A percentile compares a stretch with the other conserved stretches of the same genome.
phyloP scores from a whole-genome alignment of 2,797 vertebrate genomes.

The Etheostoma perlongum region DNA sequence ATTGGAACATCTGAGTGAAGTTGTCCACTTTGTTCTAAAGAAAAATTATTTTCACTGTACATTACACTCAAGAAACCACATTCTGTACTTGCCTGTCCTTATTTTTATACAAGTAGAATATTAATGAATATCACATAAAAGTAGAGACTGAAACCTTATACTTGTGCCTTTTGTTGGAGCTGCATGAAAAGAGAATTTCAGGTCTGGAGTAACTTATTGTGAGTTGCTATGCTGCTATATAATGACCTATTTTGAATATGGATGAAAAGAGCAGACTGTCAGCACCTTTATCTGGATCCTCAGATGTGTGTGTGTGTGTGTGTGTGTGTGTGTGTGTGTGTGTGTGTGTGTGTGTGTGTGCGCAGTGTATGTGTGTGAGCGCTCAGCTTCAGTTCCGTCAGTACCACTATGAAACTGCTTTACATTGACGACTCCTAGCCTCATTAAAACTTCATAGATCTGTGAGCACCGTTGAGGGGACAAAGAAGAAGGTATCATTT shows the following conservation, averaged over 20 bases:
- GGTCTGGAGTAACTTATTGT: constrained; percentile 20
- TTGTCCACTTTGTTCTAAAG: constrained; percentile 27
- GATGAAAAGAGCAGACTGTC: constrained; percentile 30
- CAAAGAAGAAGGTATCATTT: constrained; percentile 64
- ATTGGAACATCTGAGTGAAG: constrained; percentile 4
- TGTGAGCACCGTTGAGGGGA: constrained; percentile 73
- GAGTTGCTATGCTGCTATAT: background rate
- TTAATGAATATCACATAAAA: constrained; percentile 44
- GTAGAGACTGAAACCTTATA: constrained; percentile 29
- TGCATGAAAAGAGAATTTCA: constrained; percentile 24
- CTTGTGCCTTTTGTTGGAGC: constrained; percentile 27
- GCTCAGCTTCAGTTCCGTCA: constrained; percentile 25
- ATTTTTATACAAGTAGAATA: constrained; percentile 17
- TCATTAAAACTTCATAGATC: constrained; percentile 85
- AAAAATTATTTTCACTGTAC: constrained; percentile 13
- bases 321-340: constrained; percentile 12
- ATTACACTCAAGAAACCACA: constrained; percentile 37
- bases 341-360: background rate
- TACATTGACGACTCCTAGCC: constrained; percentile 60
- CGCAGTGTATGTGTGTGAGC: background rate
- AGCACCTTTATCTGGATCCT: constrained; percentile 32
- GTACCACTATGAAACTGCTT: constrained; percentile 55
- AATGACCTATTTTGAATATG: constrained; percentile 28
- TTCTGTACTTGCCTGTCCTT: background rate
- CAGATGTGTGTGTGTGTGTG: background rate